Conservation (phyloP, 1,140 invertebrate genomes). For the Meloidogyne chitwoodi region DNA sequence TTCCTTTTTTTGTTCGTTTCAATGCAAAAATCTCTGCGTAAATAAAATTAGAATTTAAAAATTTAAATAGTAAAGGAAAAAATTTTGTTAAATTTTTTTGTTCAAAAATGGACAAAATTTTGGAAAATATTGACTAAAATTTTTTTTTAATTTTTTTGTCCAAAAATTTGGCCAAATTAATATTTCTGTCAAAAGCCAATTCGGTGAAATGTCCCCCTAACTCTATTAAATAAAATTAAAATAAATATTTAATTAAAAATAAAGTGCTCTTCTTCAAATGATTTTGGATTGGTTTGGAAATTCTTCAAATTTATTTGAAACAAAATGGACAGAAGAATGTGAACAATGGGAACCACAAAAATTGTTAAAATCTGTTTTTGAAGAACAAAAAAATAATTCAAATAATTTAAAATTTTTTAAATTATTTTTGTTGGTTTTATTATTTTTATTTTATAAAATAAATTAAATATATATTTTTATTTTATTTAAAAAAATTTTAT, state of each 20-base stretch:
- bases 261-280: constrained; percentile 6
- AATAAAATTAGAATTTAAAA: background rate
- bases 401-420: background rate
- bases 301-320: background rate
- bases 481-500: no score
- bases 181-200: no score
- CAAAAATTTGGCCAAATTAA: no score
- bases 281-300: constrained; percentile 1
- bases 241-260: no score
- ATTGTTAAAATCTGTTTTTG: background rate
- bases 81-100: no score
- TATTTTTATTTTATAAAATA: background rate
- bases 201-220: no score
- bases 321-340: constrained; percentile 16
- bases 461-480: no score
- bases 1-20: constrained; percentile 15
- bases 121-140: no score
- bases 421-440: background rate
- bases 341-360: constrained; percentile 1
- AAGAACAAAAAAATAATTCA: background rate
- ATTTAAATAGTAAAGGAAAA: no score
- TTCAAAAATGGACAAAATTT: no score
- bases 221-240: no score
- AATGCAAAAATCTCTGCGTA: constrained; percentile 18
- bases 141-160: no score